A percentile compares a stretch with the other conserved stretches of the same genome.
These are phyloP conservation scores for Apamea epomidion DNA, from an alignment of 2,888 invertebrate species.

Conservation along the genomic window DNA sequence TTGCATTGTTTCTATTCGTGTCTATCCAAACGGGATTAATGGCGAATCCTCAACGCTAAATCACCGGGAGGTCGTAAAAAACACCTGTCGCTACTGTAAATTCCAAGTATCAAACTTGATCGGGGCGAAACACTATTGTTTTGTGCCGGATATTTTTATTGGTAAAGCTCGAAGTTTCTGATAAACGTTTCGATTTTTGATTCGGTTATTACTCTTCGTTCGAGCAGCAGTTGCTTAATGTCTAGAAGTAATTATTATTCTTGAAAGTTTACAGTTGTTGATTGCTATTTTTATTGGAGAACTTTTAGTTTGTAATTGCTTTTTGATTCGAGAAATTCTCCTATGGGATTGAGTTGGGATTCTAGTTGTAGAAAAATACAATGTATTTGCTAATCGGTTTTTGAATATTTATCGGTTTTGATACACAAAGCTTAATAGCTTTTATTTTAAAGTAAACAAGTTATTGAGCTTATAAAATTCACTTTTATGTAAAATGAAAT, in stretches of 20 bases:
- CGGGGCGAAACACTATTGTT: constrained; percentile 76
- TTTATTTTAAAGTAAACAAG: constrained; percentile 28
- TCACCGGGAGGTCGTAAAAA: constrained; percentile 87
- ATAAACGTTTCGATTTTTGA: constrained; percentile 59
- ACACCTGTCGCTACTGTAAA: constrained; percentile 87
- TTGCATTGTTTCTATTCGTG: constrained; percentile 83
- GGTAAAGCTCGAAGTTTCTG: constrained; percentile 56
- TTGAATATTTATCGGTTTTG: constrained; percentile 16
- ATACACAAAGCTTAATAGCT: constrained; percentile 19
- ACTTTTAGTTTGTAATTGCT: constrained; percentile 48
- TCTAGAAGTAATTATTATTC: constrained; percentile 49
- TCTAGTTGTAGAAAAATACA: constrained; percentile 18
- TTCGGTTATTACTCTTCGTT: constrained; percentile 35
- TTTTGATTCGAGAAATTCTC: constrained; percentile 47
- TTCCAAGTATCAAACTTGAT: constrained; percentile 83
- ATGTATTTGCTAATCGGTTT: constrained; percentile 33
- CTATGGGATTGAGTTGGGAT: constrained; percentile 21
- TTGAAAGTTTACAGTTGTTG: constrained; percentile 44
- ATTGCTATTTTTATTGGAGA: constrained; percentile 54
- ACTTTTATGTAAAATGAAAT: not conserved
- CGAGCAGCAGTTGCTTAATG: constrained; percentile 24
- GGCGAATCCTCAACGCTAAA: constrained; percentile 86
- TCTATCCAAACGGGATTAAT: constrained; percentile 87
- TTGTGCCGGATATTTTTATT: constrained; percentile 74
- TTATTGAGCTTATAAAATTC: not conserved